These are phyloP conservation scores for Percopsis transmontana DNA, from an alignment of 2,113 vertebrate species.

Conservation along the genomic window DNA sequence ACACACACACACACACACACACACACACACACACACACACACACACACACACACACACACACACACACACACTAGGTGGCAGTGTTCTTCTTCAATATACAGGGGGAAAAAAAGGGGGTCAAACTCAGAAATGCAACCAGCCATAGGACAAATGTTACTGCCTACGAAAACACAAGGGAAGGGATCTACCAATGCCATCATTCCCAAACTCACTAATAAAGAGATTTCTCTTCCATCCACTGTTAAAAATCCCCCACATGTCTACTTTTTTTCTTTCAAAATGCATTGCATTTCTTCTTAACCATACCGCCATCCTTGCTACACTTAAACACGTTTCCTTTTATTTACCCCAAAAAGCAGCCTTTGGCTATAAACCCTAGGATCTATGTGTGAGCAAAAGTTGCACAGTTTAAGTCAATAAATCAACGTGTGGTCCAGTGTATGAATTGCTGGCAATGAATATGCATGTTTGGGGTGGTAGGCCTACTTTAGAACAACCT, in stretches of 20 bases:
- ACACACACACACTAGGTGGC: constrained; percentile 41
- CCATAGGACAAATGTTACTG: not conserved
- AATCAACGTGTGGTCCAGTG: not conserved
- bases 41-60: not conserved
- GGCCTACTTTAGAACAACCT: constrained; percentile 64
- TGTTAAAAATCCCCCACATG: no score
- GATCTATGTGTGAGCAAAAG: constrained; percentile 67
- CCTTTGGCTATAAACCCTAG: constrained; percentile 89
- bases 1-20: no score
- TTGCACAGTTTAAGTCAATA: not conserved
- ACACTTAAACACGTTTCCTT: no score
- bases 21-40: no score
- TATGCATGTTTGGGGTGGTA: no score
- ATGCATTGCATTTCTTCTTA: no score
- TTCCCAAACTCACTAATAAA: constrained; percentile 90
- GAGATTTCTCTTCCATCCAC: constrained; percentile 91
- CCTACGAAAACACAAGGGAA: constrained; percentile 1
- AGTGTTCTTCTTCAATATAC: constrained; percentile 24
- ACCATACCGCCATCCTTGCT: no score
- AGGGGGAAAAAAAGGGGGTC: not conserved
- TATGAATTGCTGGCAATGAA: not conserved
- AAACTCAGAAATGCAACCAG: not conserved
- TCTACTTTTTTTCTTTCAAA: no score
- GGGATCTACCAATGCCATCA: constrained; percentile 14
- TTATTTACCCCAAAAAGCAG: no score